Percentiles rank a stretch among this genome's conserved stretches.
These are phyloP conservation scores for Pachycephus smyrnensis DNA, from an alignment of 2,888 invertebrate species.

Conservation along the genomic window DNA sequence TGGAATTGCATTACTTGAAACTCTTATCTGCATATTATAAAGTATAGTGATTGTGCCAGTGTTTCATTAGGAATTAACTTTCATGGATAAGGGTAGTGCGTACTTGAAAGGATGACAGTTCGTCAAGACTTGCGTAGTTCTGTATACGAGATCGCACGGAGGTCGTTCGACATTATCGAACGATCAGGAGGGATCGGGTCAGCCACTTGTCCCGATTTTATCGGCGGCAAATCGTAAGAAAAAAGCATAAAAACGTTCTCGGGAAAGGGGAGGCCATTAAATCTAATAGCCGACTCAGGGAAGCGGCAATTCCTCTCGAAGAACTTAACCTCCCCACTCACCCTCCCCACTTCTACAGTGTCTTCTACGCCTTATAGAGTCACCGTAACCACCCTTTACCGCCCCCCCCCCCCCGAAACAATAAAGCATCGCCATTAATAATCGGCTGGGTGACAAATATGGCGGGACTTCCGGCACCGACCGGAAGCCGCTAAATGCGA, in stretches of 20 bases:
- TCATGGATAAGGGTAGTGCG: background rate
- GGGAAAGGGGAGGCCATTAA: slow-evolving; percentile 40
- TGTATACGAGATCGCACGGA: background rate
- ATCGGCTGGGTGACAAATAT: slow-evolving; percentile 57
- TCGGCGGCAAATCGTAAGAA: slow-evolving; percentile 28
- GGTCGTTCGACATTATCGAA: background rate
- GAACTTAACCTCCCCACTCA: slow-evolving; percentile 8
- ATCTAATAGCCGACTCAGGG: slow-evolving; percentile 52
- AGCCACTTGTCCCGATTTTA: slow-evolving; percentile 20
- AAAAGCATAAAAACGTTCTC: background rate
- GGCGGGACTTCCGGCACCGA: slow-evolving; percentile 54
- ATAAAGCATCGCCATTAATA: slow-evolving; percentile 49
- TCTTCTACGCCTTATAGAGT: background rate
- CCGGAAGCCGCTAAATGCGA: slow-evolving; percentile 55
- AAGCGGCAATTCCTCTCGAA: slow-evolving; percentile 35
- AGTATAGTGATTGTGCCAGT: background rate
- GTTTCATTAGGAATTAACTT: background rate
- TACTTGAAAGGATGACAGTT: background rate
- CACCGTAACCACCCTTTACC: background rate
- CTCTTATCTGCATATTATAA: background rate
- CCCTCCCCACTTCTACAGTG: background rate
- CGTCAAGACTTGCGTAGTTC: background rate
- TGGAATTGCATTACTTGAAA: background rate
- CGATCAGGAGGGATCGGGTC: slow-evolving; percentile 10
- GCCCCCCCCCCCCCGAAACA: slow-evolving; percentile 37